phyloP scores from a whole-genome alignment of 2,113 vertebrate species.

The Apteryx mantelli region DNA sequence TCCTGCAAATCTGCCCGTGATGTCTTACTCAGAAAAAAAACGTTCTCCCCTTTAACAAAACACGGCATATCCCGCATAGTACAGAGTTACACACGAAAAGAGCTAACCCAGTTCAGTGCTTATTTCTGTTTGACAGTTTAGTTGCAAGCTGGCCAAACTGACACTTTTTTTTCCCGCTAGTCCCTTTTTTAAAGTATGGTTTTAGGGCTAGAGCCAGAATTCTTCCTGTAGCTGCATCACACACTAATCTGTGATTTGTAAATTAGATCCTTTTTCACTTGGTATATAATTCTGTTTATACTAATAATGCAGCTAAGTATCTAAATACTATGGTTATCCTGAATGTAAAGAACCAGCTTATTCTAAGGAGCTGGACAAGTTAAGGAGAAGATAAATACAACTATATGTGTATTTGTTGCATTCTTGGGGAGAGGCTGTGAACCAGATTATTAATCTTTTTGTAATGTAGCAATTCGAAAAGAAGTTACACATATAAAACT shows the following conservation, averaged over 20 bases:
- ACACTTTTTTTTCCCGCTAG: not conserved
- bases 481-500: not conserved
- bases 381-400: not conserved
- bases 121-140: not conserved
- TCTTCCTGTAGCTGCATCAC: not conserved
- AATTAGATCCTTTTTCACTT: not conserved
- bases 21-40: not conserved
- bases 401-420: not conserved
- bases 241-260: not conserved
- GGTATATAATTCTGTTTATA: not conserved
- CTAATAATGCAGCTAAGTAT: not conserved
- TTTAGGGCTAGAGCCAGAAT: not conserved
- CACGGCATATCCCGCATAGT: not conserved
- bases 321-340: not conserved
- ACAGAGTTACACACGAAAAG: not conserved
- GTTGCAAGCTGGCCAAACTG: not conserved
- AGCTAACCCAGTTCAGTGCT: not conserved
- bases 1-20: not conserved
- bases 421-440: not conserved
- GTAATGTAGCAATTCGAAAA: not conserved
- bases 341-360: not conserved
- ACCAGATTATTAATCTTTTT: not conserved
- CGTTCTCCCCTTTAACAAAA: not conserved
- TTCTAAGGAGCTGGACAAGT: accelerated
- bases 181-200: not conserved